Percentiles rank a stretch among this genome's conserved stretches.
Conservation (phyloP, 2,113 vertebrate genomes). For the Pluvialis apricaria region DNA sequence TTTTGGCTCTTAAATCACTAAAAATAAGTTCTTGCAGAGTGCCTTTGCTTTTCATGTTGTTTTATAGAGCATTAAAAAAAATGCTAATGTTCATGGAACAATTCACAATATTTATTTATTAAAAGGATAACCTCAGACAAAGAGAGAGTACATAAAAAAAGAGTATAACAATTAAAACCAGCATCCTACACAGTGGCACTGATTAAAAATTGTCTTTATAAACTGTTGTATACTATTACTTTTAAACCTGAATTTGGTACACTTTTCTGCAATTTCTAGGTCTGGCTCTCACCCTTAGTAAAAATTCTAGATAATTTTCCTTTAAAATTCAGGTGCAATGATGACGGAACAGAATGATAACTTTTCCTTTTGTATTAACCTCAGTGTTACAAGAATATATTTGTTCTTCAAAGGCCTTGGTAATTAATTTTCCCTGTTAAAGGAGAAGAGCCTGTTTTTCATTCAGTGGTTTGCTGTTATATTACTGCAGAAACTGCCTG, state of each 20-base stretch:
- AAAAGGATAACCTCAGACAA: neutral
- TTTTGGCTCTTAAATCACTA: neutral
- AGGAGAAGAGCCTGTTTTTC: slow-evolving; percentile 26
- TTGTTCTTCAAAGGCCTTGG: slow-evolving; percentile 1
- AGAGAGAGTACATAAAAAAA: neutral
- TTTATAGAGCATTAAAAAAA: neutral
- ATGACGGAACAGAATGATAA: neutral
- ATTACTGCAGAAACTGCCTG: slow-evolving; percentile 6
- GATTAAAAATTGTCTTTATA: neutral
- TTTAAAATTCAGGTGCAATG: neutral
- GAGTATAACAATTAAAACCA: neutral
- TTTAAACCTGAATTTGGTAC: neutral
- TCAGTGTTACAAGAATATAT: neutral
- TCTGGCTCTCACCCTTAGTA: neutral
- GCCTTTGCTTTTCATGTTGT: neutral
- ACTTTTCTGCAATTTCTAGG: neutral
- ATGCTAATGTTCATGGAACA: neutral
- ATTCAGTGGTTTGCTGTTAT: neutral
- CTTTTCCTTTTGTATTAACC: slow-evolving; percentile 31
- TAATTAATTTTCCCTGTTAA: slow-evolving; percentile 30
- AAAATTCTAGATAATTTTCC: neutral
- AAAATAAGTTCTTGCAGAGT: neutral
- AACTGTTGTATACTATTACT: neutral
- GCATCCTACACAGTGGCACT: accelerated
- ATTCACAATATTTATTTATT: neutral